phyloP scores from a whole-genome alignment of 1,140 invertebrate genomes.

The Glossosoma conforme region DNA sequence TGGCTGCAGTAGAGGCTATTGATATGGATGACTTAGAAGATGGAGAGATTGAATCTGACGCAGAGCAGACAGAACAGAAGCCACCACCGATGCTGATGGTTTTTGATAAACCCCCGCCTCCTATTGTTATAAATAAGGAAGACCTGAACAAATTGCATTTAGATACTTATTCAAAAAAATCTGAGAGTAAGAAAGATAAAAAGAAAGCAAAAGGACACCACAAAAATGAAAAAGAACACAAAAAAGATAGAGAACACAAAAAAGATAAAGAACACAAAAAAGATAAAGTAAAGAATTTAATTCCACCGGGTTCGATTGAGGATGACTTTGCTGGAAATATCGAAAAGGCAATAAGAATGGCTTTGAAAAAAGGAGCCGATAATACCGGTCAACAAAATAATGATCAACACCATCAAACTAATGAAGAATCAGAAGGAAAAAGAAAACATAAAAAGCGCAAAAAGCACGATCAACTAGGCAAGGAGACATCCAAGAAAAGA shows the following conservation, averaged over 20 bases:
- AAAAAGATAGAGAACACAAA: slow-evolving; percentile 37
- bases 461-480: slow-evolving; percentile 45
- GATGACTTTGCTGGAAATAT: slow-evolving; percentile 74
- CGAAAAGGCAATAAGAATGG: slow-evolving; percentile 68
- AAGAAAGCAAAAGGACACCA: slow-evolving; percentile 47
- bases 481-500: slow-evolving; percentile 44
- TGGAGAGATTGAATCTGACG: slow-evolving; percentile 57
- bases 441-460: slow-evolving; percentile 49
- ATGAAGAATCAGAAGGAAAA: slow-evolving; percentile 48
- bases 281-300: slow-evolving; percentile 36
- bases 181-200: slow-evolving; percentile 16
- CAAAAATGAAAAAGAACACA: too few species aligned
- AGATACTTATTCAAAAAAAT: slow-evolving; percentile 33
- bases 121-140: neutral
- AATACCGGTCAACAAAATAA: slow-evolving; percentile 41
- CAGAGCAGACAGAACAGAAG: slow-evolving; percentile 42
- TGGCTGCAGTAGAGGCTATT: slow-evolving; percentile 36
- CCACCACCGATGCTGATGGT: slow-evolving; percentile 24
- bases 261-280: slow-evolving; percentile 41
- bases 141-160: slow-evolving; percentile 31
- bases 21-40: slow-evolving; percentile 54
- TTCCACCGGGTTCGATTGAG: slow-evolving; percentile 39
- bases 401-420: slow-evolving; percentile 42
- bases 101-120: neutral
- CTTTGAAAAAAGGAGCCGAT: slow-evolving; percentile 53